Evolutionary conservation across 2,888 invertebrate species (phyloP), one percentile per base, ranked within the genome.

Genomic region (Sesia bembeciformis): DNA sequence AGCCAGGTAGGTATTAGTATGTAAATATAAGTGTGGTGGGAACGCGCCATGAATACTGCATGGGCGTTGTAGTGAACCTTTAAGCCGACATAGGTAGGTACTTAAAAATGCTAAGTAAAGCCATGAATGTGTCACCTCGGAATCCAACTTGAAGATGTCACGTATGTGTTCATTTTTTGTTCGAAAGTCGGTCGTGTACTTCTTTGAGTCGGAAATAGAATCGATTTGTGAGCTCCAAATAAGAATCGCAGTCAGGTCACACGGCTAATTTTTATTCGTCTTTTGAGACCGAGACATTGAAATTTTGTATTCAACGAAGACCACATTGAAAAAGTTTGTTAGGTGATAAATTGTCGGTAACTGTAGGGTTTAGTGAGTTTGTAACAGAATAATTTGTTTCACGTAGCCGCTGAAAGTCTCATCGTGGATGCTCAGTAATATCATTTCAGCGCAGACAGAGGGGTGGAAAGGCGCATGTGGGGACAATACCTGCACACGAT

Each of bases 51-150:
- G 86, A 85, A 87, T 85, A 81, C 75, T 64, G 69, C 76, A 81
- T 78, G 77, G 74, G 75, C 75, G 79, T 78, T 78, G 73, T 78
- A 78, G 78, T 74, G 66, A 76, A 72, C 70, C 79, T 84, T 81
- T 80, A 85, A 82, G 75, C 70, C 71, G 74, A 72, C 72, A 75
- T 67, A 77, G 72, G 23, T 23, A 23, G 23, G 66, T 74, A 81
- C 78, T 81, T 23, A 75, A 78, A 81, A 82, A 86, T 84, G 78
- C 79, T 81, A 80, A 86, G 77, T 81, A 77, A 82, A 81, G 80
- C 80, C 84, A 84, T 85, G 76, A 75, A 82, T 79, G 71, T 70
- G 63, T 61, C 64, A 70, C 70, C 75, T 76, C 80, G 77, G 65
- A 74, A 75, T 70, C 64, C 69, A 79, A 78, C 78, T 80, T 77